phyloP scores from a whole-genome alignment of 1,140 invertebrate genomes.

The Agrilus planipennis region DNA sequence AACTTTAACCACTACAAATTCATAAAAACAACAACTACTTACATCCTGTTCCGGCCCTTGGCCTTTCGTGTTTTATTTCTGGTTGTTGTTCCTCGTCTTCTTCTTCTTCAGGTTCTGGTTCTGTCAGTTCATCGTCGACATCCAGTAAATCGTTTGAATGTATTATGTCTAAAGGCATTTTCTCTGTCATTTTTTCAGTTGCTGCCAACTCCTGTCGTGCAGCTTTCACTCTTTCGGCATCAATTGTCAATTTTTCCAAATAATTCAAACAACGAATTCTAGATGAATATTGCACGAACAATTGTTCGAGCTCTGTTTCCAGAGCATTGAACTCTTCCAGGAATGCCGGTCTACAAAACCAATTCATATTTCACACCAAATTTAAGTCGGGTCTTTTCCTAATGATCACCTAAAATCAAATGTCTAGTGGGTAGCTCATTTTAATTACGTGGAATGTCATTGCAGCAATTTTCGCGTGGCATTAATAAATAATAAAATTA shows the following conservation, averaged over 20 bases:
- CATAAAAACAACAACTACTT: slow-evolving; percentile 2
- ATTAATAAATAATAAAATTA: not conserved
- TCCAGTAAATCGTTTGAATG: slow-evolving; percentile 16
- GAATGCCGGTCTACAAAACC: slow-evolving; percentile 71
- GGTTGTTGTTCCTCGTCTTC: slow-evolving; percentile 13
- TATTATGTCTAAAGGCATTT: slow-evolving; percentile 24
- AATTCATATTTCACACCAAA: not conserved
- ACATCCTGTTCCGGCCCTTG: slow-evolving; percentile 26
- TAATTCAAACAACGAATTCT: slow-evolving; percentile 79
- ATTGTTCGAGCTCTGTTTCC: slow-evolving; percentile 70
- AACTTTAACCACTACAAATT: no score
- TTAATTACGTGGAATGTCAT: not conserved
- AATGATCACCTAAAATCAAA: not conserved
- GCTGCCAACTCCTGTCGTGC: slow-evolving; percentile 25
- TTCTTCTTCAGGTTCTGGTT: no score
- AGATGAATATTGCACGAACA: slow-evolving; percentile 82
- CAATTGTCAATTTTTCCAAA: slow-evolving; percentile 58
- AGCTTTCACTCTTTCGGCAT: slow-evolving; percentile 48
- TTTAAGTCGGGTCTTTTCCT: not conserved
- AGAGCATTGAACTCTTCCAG: slow-evolving; percentile 92
- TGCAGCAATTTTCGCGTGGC: not conserved
- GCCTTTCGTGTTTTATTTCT: slow-evolving; percentile 23
- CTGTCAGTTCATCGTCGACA: no score
- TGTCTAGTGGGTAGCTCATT: not conserved
- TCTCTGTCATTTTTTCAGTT: slow-evolving; percentile 19